These are phyloP conservation scores for Monopis laevigella DNA, from an alignment of 2,888 invertebrate genomes.

Conservation along the genomic window DNA sequence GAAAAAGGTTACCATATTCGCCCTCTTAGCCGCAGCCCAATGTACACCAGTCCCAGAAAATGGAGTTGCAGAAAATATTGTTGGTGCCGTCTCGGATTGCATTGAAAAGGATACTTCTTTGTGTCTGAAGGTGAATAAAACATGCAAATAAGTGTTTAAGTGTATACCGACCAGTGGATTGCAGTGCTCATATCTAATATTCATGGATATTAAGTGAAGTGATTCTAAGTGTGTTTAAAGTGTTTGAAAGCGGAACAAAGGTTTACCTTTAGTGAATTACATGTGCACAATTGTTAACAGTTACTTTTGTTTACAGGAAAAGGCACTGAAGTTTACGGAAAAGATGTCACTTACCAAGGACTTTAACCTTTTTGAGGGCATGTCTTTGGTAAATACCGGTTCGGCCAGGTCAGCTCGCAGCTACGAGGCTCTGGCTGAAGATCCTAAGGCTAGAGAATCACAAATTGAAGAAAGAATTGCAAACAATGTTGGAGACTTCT, in stretches of 20 bases:
- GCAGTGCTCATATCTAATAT: neutral
- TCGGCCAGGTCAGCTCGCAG: conserved; percentile 55
- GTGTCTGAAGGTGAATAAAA: conserved; percentile 72
- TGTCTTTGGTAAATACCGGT: conserved; percentile 59
- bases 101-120: conserved; percentile 65
- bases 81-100: conserved; percentile 63
- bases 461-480: conserved; percentile 55
- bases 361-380: conserved; percentile 57
- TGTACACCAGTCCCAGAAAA: conserved; percentile 48
- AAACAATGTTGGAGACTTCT: conserved; percentile 51
- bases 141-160: conserved; percentile 1
- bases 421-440: conserved; percentile 50
- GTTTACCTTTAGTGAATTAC: neutral
- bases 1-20: conserved; percentile 41
- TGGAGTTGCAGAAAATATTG: conserved; percentile 50
- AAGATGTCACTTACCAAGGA: conserved; percentile 63
- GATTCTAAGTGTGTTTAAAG: conserved; percentile 12
- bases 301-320: conserved; percentile 49
- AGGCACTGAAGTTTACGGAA: conserved; percentile 69
- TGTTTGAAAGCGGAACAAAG: neutral
- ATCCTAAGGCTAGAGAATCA: conserved; percentile 48
- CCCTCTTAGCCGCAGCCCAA: conserved; percentile 44
- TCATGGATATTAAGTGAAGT: conserved; percentile 26
- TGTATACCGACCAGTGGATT: conserved; percentile 1
- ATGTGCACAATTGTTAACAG: no score